Evolutionary conservation across 1,140 invertebrate species (phyloP).

Genomic region (Diorhabda carinulata): DNA sequence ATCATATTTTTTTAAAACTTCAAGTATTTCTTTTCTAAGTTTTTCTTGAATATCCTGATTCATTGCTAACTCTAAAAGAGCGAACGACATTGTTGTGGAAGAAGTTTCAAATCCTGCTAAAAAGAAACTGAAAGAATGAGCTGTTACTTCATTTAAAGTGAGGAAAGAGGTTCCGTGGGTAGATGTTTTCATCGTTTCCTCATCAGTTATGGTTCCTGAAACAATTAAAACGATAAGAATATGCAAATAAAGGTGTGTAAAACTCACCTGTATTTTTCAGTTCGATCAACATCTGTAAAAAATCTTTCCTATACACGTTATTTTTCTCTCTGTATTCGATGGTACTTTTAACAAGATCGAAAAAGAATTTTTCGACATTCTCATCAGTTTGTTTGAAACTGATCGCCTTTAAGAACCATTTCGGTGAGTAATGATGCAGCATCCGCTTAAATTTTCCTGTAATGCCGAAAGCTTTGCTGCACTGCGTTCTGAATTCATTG

Average conservation of each 20-base stretch:
- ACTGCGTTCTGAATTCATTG: background rate
- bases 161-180: no score
- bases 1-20: slow-evolving; percentile 48
- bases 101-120: slow-evolving; percentile 53
- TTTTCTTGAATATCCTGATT: slow-evolving; percentile 26
- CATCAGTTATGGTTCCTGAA: no score
- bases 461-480: background rate
- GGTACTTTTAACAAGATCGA: background rate
- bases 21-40: slow-evolving; percentile 48
- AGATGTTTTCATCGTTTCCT: no score
- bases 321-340: background rate
- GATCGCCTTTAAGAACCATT: background rate
- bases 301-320: background rate
- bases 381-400: background rate
- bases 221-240: no score
- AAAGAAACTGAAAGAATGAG: slow-evolving; percentile 24
- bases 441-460: background rate
- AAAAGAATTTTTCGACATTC: background rate
- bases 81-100: slow-evolving; percentile 47
- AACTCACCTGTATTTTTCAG: background rate
- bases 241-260: no score
- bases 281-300: background rate
- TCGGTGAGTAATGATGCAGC: background rate
- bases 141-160: no score
- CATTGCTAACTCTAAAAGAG: slow-evolving; percentile 51